Base-by-base conservation (phyloP, 2,797 vertebrate species). In the Brachyalestes nurse region DNA sequence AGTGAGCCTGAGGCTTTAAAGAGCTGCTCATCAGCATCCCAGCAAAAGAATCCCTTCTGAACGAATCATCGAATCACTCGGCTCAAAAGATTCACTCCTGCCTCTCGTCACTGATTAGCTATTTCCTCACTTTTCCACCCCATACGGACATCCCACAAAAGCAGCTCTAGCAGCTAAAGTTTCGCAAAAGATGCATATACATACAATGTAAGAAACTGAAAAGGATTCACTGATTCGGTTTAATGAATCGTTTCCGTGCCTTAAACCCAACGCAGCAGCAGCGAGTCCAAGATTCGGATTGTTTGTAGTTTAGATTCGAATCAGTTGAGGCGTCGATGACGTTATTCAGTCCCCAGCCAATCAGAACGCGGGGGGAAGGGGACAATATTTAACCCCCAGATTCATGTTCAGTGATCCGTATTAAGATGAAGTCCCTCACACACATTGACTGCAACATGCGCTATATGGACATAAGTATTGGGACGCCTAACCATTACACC, bases 21-120 rank as follows among this genome's bases (percentile, higher is more conserved):
- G 60, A 62, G 60, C 60, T 65, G 25, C 62, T 65, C 62, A 38
- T 65, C 62, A 65, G 62, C 62, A 65, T 40, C 34, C 17, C 62
- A 6, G 1, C 28, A 40, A 62, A 62, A 2, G 60, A 62, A 16
- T 62, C 60, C 10, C 14, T 34, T 14, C 14, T 34, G 0, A 65
- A 65, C 7, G 62, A 65, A 9, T 65, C 62, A 7, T 65, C 6
- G 34, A 65, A 38, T 65, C 28, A 38, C 14, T 17, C 60, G 14
- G 2, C 23, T 2, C 28, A 10, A 16, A 28, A 13, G 60, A 62
- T 16, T 28, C 60, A 4, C 34, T 19, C 28, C 34, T 19, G 28
- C 8, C 62, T 9, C 62, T 65, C 28, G 60, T 4, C 60, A 25
- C 25, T 28, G 60, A 62, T 34, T 38, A 16, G 12, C 38, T 23